Conservation (phyloP, 2,888 invertebrate species). For the Nyleta sp. region DNA sequence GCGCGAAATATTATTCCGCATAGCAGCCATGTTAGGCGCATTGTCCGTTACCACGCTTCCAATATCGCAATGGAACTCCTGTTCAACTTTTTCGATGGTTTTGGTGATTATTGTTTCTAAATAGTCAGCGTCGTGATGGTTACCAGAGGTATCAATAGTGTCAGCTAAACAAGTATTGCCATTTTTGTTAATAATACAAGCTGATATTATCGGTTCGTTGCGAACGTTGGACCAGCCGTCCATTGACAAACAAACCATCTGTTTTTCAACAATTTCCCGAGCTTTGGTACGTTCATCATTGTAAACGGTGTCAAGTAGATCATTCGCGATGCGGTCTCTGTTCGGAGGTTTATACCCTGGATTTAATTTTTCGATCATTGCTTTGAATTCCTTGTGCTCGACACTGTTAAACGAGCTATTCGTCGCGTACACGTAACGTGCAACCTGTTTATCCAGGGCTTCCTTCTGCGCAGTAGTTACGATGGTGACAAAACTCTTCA, state of each 20-base stretch:
- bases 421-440: constrained; percentile 25
- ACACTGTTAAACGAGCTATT: constrained; percentile 26
- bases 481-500: constrained; percentile 14
- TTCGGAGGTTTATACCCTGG: constrained; percentile 38
- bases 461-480: constrained; percentile 17
- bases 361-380: constrained; percentile 22
- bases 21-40: constrained; percentile 26
- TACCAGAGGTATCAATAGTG: constrained; percentile 33
- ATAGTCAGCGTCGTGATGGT: constrained; percentile 7
- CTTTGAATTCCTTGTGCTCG: constrained; percentile 27
- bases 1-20: constrained; percentile 11
- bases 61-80: constrained; percentile 17
- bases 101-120: background rate
- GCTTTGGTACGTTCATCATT: constrained; percentile 5
- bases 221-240: constrained; percentile 35
- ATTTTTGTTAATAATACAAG: constrained; percentile 16
- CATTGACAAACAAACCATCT: constrained; percentile 24
- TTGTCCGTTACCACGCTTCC: constrained; percentile 33
- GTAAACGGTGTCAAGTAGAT: constrained; percentile 25
- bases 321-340: constrained; percentile 18
- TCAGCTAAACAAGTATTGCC: constrained; percentile 21
- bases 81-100: constrained; percentile 8
- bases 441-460: constrained; percentile 32
- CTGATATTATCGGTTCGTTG: constrained; percentile 26
- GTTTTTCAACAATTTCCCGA: constrained; percentile 2